Evolutionary conservation across 2,797 vertebrate genomes (phyloP).

Genomic region (Miichthys miiuy): DNA sequence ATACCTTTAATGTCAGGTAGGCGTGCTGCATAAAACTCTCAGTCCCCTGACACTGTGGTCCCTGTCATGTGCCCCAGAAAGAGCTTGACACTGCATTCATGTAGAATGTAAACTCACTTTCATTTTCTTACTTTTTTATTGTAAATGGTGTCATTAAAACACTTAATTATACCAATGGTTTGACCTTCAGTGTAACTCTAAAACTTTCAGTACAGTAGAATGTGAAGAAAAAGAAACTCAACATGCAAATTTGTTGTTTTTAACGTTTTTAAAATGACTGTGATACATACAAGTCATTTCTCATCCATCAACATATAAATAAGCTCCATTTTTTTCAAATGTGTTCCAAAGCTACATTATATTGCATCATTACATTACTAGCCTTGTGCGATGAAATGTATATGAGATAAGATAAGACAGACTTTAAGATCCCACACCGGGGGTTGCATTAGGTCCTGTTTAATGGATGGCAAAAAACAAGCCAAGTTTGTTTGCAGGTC

Average conservation of each 20-base stretch:
- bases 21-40: constrained; percentile 4
- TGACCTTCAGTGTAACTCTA: neutral
- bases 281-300: neutral
- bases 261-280: too few species aligned
- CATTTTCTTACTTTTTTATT: neutral
- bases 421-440: too few species aligned
- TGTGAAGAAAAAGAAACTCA: too few species aligned
- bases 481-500: neutral
- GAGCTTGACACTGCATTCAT: neutral
- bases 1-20: constrained; percentile 57
- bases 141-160: neutral
- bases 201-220: too few species aligned
- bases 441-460: neutral
- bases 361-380: neutral
- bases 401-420: too few species aligned
- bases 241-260: too few species aligned
- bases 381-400: neutral
- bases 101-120: neutral
- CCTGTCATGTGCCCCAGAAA: neutral
- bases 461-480: neutral
- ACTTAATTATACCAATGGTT: neutral
- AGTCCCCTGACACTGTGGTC: constrained; percentile 9
- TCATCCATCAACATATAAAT: neutral
- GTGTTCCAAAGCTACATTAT: neutral
- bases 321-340: constrained; percentile 1